These are phyloP conservation scores for Anoplophora glabripennis DNA, from an alignment of 1,140 invertebrate species.

Conservation along the genomic window DNA sequence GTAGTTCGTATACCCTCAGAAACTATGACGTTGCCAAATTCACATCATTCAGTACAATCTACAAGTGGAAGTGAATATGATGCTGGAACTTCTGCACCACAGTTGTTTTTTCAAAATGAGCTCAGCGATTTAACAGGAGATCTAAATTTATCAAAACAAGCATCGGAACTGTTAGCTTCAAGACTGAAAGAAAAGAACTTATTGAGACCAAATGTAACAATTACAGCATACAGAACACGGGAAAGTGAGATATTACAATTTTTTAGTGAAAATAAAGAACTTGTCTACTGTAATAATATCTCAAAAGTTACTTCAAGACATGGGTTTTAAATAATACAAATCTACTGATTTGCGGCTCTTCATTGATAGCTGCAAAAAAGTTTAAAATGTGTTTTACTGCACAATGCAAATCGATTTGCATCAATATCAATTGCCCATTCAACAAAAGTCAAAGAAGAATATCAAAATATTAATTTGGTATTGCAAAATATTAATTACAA, in stretches of 20 bases:
- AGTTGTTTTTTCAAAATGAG: constrained; percentile 11
- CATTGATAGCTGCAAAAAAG: constrained; percentile 42
- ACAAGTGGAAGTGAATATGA: constrained; percentile 2
- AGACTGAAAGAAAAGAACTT: neutral
- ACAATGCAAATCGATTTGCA: constrained; percentile 46
- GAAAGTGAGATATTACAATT: neutral
- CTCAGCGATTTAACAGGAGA: neutral
- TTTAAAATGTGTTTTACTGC: constrained; percentile 45
- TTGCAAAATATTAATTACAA: too few relatives aligned
- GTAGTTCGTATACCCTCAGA: too few relatives aligned
- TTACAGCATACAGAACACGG: constrained; percentile 2
- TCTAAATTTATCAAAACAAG: constrained; percentile 9
- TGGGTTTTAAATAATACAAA: too few relatives aligned
- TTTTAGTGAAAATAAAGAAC: neutral
- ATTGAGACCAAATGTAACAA: neutral
- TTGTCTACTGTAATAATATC: neutral
- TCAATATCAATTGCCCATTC: constrained; percentile 41
- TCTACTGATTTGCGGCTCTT: constrained; percentile 18
- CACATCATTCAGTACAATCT: neutral
- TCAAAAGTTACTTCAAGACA: too few relatives aligned
- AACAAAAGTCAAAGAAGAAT: constrained; percentile 43
- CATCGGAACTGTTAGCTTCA: too few relatives aligned
- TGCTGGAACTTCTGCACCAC: neutral
- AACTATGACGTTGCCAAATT: too few relatives aligned
- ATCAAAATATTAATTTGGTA: too few relatives aligned